Percentiles rank a stretch among this genome's conserved stretches.
Evolutionary conservation across 2,888 invertebrate species (phyloP).

Genomic region (Euplexia lucipara): DNA sequence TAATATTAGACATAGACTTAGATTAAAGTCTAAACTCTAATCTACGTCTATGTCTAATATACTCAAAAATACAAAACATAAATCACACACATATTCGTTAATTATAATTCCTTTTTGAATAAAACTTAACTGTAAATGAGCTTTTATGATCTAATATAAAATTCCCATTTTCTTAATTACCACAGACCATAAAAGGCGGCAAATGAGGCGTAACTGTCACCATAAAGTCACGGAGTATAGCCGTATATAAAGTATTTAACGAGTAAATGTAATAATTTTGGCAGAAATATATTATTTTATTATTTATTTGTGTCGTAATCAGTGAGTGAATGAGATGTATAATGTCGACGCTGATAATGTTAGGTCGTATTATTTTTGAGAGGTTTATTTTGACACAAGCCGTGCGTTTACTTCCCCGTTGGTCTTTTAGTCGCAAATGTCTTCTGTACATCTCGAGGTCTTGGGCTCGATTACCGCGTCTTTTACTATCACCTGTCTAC

Average conservation of each 20-base stretch:
- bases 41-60: too few species aligned
- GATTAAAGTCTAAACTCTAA: too few species aligned
- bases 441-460: too few species aligned
- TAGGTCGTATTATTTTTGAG: neutral
- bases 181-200: constrained; percentile 56
- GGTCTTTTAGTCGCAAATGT: too few species aligned
- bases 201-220: constrained; percentile 63
- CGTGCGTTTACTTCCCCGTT: too few species aligned
- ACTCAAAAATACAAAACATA: neutral
- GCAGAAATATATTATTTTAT: constrained; percentile 33
- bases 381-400: neutral
- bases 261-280: constrained; percentile 52
- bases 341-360: neutral
- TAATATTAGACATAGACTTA: too few species aligned
- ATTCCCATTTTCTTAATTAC: constrained; percentile 64
- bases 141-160: constrained; percentile 63
- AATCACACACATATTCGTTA: constrained; percentile 5
- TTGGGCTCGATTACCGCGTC: too few species aligned
- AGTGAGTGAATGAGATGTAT: constrained; percentile 1
- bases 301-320: constrained; percentile 32
- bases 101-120: constrained; percentile 45
- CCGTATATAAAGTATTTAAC: constrained; percentile 45
- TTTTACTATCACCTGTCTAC: too few species aligned
- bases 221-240: constrained; percentile 57
- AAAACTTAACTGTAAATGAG: constrained; percentile 45